Percentiles rank a stretch among this genome's conserved stretches.
phyloP scores from a whole-genome alignment of 2,113 vertebrate genomes.

The Lophotis ruficrista region DNA sequence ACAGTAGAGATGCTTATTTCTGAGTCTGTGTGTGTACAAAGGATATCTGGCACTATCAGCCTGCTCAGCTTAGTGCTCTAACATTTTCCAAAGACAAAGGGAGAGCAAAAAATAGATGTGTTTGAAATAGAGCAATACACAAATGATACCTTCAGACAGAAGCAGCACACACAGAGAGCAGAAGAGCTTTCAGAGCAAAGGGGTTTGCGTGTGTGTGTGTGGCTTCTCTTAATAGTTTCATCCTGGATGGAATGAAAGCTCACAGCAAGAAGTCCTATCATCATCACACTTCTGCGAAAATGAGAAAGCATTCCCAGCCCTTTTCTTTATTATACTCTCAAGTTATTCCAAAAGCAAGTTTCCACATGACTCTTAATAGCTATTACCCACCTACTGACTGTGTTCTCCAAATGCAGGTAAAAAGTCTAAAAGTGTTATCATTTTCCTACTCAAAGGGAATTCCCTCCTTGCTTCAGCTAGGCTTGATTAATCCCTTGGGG shows the following conservation, averaged over 20 bases:
- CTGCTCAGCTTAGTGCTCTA: conserved; percentile 20
- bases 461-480: neutral
- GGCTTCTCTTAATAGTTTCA: conserved; percentile 35
- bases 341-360: neutral
- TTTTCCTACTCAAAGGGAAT: neutral
- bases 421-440: neutral
- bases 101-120: neutral
- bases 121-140: conserved; percentile 37
- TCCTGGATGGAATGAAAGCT: neutral
- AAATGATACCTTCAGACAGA: neutral
- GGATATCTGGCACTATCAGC: neutral
- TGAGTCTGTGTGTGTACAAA: neutral
- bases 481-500: neutral
- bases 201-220: neutral
- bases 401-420: neutral
- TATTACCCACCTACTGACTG: neutral
- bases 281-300: conserved; percentile 7
- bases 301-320: neutral
- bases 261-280: conserved; percentile 52
- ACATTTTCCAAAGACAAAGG: conserved; percentile 58
- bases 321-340: conserved; percentile 1
- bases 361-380: neutral
- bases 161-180: neutral
- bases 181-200: conserved; percentile 24
- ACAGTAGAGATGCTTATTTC: neutral